phyloP scores from a whole-genome alignment of 2,888 invertebrate genomes.

The Danaus chrysippus region DNA sequence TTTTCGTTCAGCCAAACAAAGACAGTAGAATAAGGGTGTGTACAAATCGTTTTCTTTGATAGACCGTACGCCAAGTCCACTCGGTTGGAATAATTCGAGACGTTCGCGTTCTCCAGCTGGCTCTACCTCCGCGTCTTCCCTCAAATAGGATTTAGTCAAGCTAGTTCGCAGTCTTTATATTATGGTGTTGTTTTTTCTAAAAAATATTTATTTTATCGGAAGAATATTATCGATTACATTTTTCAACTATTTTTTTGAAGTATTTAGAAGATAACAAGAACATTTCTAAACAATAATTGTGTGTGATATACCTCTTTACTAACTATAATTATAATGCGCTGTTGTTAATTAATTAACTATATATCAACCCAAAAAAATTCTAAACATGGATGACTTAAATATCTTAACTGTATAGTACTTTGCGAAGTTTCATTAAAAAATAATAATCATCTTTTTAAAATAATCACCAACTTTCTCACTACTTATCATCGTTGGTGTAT shows the following conservation, averaged over 20 bases:
- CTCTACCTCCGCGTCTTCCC: slow-evolving; percentile 40
- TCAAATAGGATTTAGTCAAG: slow-evolving; percentile 61
- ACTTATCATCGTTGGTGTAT: not conserved
- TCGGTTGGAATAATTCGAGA: slow-evolving; percentile 61
- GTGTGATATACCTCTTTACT: no score
- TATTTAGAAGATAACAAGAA: no score
- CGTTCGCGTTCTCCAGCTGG: slow-evolving; percentile 48
- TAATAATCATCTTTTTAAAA: slow-evolving; percentile 3
- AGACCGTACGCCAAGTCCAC: slow-evolving; percentile 48
- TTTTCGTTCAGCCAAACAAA: slow-evolving; percentile 39
- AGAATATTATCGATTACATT: not conserved
- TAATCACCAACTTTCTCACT: not conserved
- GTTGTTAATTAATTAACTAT: no score
- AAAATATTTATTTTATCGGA: not conserved
- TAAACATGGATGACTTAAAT: not conserved
- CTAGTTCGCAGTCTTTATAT: slow-evolving; percentile 51
- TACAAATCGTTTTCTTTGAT: slow-evolving; percentile 67
- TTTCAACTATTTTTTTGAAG: not conserved
- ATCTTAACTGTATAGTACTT: not conserved
- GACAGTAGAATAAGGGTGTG: slow-evolving; percentile 47
- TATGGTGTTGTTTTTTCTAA: slow-evolving; percentile 37
- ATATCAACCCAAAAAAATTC: no score
- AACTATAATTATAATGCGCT: no score
- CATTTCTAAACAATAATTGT: no score
- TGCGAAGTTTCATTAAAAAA: slow-evolving; percentile 1